Evolutionary conservation across 2,113 vertebrate species (phyloP).

Genomic region (Corythoichthys haematopterus): DNA sequence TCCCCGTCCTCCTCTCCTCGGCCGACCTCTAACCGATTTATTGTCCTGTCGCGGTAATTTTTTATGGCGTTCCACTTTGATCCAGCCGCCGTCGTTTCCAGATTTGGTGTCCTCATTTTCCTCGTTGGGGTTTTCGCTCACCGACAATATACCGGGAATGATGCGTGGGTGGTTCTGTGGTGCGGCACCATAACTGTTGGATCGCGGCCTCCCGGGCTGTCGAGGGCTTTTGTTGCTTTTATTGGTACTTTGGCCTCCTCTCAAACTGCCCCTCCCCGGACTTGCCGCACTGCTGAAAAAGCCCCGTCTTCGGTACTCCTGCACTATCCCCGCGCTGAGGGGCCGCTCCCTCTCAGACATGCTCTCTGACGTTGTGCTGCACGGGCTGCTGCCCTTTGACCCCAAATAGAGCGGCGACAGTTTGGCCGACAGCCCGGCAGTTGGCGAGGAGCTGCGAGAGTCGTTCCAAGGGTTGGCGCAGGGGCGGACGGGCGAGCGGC

Average conservation of each 20-base stretch:
- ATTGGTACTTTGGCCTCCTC: slow-evolving; percentile 40
- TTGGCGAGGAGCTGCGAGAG: slow-evolving; percentile 84
- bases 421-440: slow-evolving; percentile 73
- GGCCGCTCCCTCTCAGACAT: slow-evolving; percentile 78
- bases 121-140: slow-evolving; percentile 47
- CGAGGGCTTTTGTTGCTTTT: slow-evolving; percentile 48
- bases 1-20: slow-evolving; percentile 76
- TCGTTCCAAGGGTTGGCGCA: slow-evolving; percentile 69
- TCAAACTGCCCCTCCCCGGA: slow-evolving; percentile 37
- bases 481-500: slow-evolving; percentile 71
- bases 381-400: slow-evolving; percentile 89
- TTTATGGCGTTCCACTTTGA: slow-evolving; percentile 83
- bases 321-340: slow-evolving; percentile 47
- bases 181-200: slow-evolving; percentile 44
- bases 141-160: slow-evolving; percentile 84
- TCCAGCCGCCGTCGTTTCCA: slow-evolving; percentile 84
- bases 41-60: slow-evolving; percentile 75
- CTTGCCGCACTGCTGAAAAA: slow-evolving; percentile 63
- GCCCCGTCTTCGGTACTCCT: slow-evolving; percentile 47
- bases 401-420: slow-evolving; percentile 81
- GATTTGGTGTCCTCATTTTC: slow-evolving; percentile 72
- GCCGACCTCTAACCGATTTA: slow-evolving; percentile 70
- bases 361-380: slow-evolving; percentile 84
- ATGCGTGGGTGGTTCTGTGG: slow-evolving; percentile 37
- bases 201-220: slow-evolving; percentile 66